Evolutionary conservation across 2,113 vertebrate species (phyloP).

Genomic region (Cromileptes altivelis): DNA sequence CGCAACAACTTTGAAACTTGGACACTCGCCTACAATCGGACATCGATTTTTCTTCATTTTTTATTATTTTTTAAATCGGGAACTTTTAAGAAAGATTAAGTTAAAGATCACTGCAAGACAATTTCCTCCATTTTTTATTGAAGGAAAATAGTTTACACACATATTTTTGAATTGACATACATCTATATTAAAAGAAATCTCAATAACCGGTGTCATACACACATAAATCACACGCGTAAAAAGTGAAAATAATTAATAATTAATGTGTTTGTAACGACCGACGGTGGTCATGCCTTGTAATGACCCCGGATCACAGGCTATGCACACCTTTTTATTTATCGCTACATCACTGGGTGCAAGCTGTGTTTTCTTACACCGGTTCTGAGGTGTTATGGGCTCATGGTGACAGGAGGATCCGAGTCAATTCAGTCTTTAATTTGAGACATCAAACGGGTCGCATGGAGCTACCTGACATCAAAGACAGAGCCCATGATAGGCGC

Average conservation of each 20-base stretch:
- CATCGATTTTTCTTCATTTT: neutral
- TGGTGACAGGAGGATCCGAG: slow-evolving; percentile 64
- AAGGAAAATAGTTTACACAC: neutral
- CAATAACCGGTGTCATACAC: neutral
- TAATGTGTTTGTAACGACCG: neutral
- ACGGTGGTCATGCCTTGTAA: neutral
- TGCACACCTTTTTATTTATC: slow-evolving; percentile 27
- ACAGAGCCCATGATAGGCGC: slow-evolving; percentile 85
- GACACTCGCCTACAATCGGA: neutral
- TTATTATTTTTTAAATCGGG: neutral
- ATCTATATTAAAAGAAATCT: neutral
- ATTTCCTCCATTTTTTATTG: neutral
- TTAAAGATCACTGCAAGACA: neutral
- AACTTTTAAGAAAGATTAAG: neutral
- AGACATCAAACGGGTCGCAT: slow-evolving; percentile 88
- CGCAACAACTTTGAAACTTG: slow-evolving; percentile 13
- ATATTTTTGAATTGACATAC: neutral
- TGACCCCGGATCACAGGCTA: slow-evolving; percentile 42
- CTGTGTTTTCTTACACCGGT: slow-evolving; percentile 43
- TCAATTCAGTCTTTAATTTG: slow-evolving; percentile 88
- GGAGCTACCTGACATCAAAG: slow-evolving; percentile 89
- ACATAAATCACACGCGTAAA: neutral
- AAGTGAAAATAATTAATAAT: neutral
- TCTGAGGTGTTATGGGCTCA: slow-evolving; percentile 52
- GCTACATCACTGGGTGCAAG: slow-evolving; percentile 15